These are phyloP conservation scores for Nyctibius grandis DNA, from an alignment of 2,797 vertebrate species.

Conservation along the genomic window DNA sequence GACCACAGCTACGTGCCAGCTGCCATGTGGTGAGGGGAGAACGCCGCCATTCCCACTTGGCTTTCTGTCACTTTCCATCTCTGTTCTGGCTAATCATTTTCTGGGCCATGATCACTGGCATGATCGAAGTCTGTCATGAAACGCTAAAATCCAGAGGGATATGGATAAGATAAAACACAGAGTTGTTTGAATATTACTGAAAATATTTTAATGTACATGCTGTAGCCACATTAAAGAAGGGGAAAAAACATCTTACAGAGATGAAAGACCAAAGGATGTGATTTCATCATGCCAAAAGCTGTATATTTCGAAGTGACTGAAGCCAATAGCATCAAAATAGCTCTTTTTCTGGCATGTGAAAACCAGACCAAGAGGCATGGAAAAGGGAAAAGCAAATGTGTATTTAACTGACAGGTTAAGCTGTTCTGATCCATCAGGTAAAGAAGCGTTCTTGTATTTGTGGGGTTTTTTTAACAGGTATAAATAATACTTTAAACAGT, in stretches of 20 bases:
- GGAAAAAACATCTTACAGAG: background rate
- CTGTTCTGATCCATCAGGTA: background rate
- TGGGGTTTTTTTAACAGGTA: background rate
- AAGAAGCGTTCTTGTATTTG: background rate
- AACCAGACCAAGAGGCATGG: background rate
- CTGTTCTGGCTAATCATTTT: background rate
- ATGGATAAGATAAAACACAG: background rate
- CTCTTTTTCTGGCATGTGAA: background rate
- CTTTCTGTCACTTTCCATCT: background rate
- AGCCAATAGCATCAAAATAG: background rate
- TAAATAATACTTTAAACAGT: background rate
- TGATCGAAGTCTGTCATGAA: background rate
- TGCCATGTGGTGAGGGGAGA: background rate
- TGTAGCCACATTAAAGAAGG: background rate
- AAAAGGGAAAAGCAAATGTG: background rate
- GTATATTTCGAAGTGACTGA: background rate
- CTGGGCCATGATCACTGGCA: accelerated
- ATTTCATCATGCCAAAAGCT: background rate
- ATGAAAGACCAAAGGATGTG: background rate
- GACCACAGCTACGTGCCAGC: background rate
- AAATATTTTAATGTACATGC: slow-evolving; percentile 32
- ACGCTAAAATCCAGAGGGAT: background rate
- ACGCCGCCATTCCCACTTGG: accelerated
- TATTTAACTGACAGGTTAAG: background rate
- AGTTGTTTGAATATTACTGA: background rate